Percentiles rank a stretch among this genome's conserved stretches.
phyloP scores from a whole-genome alignment of 2,113 vertebrate species.

The Cricetomys ansorgei region DNA sequence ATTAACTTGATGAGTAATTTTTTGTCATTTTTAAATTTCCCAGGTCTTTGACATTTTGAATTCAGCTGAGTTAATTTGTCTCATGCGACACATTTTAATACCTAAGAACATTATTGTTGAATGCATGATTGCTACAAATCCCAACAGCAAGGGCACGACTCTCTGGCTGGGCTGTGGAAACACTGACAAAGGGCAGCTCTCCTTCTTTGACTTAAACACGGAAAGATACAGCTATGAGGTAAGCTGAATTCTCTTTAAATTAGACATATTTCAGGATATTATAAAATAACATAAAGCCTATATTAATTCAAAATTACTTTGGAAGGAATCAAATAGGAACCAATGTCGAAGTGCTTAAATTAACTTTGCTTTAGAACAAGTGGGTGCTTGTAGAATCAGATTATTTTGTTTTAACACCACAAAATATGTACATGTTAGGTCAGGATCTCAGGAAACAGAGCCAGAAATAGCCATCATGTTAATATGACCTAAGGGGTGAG shows the following conservation, averaged over 20 bases:
- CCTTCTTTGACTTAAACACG: constrained; percentile 89
- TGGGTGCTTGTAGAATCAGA: background rate
- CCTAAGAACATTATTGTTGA: constrained; percentile 87
- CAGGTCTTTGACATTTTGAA: constrained; percentile 95
- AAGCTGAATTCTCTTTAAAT: constrained; percentile 42
- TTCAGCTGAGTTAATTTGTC: constrained; percentile 93
- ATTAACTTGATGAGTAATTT: background rate
- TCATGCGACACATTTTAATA: constrained; percentile 90
- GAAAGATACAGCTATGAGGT: constrained; percentile 89
- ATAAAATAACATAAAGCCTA: background rate
- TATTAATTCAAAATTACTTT: background rate
- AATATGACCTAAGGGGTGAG: background rate
- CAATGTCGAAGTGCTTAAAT: background rate
- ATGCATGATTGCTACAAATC: constrained; percentile 88
- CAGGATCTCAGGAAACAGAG: background rate
- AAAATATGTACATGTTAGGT: background rate
- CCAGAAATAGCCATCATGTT: background rate
- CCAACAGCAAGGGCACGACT: constrained; percentile 78
- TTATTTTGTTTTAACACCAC: constrained; percentile 30
- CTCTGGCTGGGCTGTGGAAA: constrained; percentile 94
- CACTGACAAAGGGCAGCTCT: constrained; percentile 88
- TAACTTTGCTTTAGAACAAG: constrained; percentile 19
- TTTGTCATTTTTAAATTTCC: constrained; percentile 60
- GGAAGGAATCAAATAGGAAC: background rate
- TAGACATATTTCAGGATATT: background rate